These are phyloP conservation scores for Syngnathus rostellatus DNA, from an alignment of 2,797 vertebrate genomes.

Conservation along the genomic window DNA sequence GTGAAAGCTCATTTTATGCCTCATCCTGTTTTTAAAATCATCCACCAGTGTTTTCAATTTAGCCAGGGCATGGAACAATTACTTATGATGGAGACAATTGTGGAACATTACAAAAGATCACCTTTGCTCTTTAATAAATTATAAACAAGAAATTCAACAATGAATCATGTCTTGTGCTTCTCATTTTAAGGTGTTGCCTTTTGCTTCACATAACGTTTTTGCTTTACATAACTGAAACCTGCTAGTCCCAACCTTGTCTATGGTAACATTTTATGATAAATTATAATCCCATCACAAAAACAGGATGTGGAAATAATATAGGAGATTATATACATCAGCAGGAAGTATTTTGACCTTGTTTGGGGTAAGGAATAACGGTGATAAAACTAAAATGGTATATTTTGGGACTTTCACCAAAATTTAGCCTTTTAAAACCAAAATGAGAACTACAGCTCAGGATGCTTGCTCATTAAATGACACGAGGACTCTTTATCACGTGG, in stretches of 20 bases:
- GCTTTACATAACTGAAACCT: not conserved
- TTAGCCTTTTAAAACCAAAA: slow-evolving; percentile 42
- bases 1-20: not conserved
- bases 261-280: not conserved
- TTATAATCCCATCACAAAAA: slow-evolving; percentile 13
- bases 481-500: slow-evolving; percentile 59
- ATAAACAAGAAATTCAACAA: not conserved
- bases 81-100: not conserved
- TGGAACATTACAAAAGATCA: not conserved
- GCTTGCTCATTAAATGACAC: slow-evolving; percentile 53
- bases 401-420: slow-evolving; percentile 39
- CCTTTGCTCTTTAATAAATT: not conserved
- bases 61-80: not conserved
- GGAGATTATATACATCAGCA: slow-evolving; percentile 16
- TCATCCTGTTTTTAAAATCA: not conserved
- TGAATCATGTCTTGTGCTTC: not conserved
- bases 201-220: not conserved
- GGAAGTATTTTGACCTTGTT: slow-evolving; percentile 23
- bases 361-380: slow-evolving; percentile 19
- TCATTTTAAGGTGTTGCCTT: not conserved
- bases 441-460: slow-evolving; percentile 37
- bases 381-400: slow-evolving; percentile 41
- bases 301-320: slow-evolving; percentile 22
- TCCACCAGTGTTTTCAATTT: not conserved
- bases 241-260: not conserved